These are phyloP conservation scores for Spisula subtruncata DNA, from an alignment of 2,888 invertebrate genomes.

Conservation along the genomic window DNA sequence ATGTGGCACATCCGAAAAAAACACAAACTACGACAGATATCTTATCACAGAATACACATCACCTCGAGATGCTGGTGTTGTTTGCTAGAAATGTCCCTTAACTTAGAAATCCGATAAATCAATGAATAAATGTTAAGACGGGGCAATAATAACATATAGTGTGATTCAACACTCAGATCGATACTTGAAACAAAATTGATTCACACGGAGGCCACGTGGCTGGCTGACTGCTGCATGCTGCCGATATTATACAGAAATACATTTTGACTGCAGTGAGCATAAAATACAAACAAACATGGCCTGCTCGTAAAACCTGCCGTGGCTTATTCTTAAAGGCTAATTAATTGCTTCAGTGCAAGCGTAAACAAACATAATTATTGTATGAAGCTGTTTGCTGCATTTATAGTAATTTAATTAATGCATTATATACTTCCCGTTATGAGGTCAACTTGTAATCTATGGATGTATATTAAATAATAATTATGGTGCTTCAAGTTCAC, in stretches of 20 bases:
- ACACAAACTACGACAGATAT: neutral
- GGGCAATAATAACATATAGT: constrained; percentile 6
- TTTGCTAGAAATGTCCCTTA: neutral
- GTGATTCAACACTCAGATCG: constrained; percentile 24
- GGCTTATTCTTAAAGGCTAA: neutral
- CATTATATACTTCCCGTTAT: neutral
- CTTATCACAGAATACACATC: neutral
- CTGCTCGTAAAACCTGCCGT: neutral
- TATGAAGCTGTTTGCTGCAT: neutral
- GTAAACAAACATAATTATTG: neutral
- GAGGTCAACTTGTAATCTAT: too few species aligned
- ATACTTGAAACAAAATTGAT: constrained; percentile 28
- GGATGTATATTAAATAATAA: too few species aligned
- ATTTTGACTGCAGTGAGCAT: neutral
- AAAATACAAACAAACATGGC: neutral
- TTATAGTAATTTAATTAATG: neutral
- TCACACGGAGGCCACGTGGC: neutral
- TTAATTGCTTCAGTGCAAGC: neutral
- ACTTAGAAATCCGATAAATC: constrained; percentile 17
- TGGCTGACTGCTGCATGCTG: neutral
- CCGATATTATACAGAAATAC: neutral
- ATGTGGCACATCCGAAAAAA: neutral
- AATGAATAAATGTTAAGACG: neutral
- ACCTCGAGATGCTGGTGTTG: neutral
- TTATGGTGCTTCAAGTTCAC: too few species aligned